These are phyloP conservation scores for Enteromius viviparus DNA, from an alignment of 2,797 vertebrate genomes.

Conservation along the genomic window DNA sequence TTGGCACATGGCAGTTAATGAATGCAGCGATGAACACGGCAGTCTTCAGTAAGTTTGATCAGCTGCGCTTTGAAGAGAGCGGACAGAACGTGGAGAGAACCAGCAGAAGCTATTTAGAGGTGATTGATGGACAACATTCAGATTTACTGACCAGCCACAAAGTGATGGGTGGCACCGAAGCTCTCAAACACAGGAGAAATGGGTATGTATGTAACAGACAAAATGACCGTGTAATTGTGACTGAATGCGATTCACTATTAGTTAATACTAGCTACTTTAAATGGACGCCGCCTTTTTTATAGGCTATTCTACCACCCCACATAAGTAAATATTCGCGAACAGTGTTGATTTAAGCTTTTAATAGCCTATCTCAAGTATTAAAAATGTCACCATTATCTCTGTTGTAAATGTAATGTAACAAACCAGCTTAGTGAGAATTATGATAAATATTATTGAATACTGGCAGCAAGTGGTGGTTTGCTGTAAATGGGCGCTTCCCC, in stretches of 20 bases:
- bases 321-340: background rate
- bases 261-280: background rate
- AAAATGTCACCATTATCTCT: background rate
- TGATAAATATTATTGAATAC: background rate
- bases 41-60: constrained; percentile 84
- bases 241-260: background rate
- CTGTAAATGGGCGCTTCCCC: background rate
- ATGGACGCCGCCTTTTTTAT: background rate
- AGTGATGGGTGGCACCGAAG: constrained; percentile 79
- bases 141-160: constrained; percentile 82
- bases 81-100: constrained; percentile 75
- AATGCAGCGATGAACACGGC: constrained; percentile 80
- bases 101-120: constrained; percentile 79
- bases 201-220: constrained; percentile 76
- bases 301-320: no score
- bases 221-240: background rate
- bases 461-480: background rate
- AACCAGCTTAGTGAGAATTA: background rate
- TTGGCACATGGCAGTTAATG: constrained; percentile 25
- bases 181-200: constrained; percentile 84
- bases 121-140: constrained; percentile 80
- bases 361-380: background rate
- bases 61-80: constrained; percentile 82
- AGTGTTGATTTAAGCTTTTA: background rate
- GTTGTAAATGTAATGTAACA: background rate